A percentile compares a stretch with the other conserved stretches of the same genome.
These are phyloP conservation scores for Drosophila stalkeri DNA, from an alignment of 2,888 invertebrate genomes.

Conservation along the genomic window DNA sequence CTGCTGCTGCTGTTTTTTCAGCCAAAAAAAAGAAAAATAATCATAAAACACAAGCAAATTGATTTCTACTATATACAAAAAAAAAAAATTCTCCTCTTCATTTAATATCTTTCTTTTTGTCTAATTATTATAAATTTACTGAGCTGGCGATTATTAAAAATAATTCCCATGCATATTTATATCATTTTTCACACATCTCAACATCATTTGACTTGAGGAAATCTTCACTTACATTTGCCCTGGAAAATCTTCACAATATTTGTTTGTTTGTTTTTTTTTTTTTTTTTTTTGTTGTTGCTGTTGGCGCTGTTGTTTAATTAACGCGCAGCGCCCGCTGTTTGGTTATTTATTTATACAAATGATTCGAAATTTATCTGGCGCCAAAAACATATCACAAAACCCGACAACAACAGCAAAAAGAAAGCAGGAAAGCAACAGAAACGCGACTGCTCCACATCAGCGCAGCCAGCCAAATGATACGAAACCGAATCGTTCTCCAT, in stretches of 20 bases:
- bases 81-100: neutral
- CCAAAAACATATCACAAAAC: constrained; percentile 54
- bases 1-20: neutral
- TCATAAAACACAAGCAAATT: constrained; percentile 3
- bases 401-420: constrained; percentile 10
- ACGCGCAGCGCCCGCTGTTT: constrained; percentile 29
- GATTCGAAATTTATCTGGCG: constrained; percentile 57
- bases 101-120: neutral
- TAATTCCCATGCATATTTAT: constrained; percentile 6
- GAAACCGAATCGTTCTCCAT: neutral
- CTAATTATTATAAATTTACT: constrained; percentile 32
- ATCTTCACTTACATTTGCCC: constrained; percentile 14
- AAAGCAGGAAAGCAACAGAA: neutral
- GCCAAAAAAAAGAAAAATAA: neutral
- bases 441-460: constrained; percentile 39
- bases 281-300: neutral
- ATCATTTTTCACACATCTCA: constrained; percentile 7
- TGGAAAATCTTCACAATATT: neutral
- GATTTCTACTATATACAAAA: constrained; percentile 21
- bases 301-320: constrained; percentile 26
- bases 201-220: neutral
- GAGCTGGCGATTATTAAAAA: constrained; percentile 11
- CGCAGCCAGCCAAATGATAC: constrained; percentile 44
- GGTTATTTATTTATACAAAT: constrained; percentile 52
- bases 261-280: constrained; percentile 3